These are phyloP conservation scores for Pristis pectinata DNA, from an alignment of 2,797 vertebrate genomes.

Conservation along the genomic window DNA sequence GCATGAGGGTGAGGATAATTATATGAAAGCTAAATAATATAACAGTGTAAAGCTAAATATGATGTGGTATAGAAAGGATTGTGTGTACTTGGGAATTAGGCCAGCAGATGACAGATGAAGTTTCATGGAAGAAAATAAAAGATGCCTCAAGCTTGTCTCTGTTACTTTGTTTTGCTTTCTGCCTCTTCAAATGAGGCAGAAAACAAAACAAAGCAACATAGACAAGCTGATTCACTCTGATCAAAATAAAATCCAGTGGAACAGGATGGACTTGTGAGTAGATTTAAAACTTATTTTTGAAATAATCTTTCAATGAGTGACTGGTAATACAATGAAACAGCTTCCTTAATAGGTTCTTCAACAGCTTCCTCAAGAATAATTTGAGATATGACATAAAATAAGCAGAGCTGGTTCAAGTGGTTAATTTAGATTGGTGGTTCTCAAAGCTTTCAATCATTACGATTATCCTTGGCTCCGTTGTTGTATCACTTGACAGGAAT, in stretches of 20 bases:
- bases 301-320: background rate
- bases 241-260: background rate
- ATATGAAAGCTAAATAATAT: no score
- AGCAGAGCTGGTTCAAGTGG: no score
- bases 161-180: no score
- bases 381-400: no score
- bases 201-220: background rate
- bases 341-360: background rate
- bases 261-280: background rate
- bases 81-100: background rate
- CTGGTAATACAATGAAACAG: background rate
- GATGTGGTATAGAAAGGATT: background rate
- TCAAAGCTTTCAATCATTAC: no score
- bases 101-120: background rate
- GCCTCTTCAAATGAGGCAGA: background rate
- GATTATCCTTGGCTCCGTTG: no score
- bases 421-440: no score
- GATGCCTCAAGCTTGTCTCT: no score
- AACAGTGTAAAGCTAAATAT: background rate
- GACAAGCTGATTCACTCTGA: background rate
- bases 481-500: no score
- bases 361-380: background rate
- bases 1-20: background rate
- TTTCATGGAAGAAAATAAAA: background rate
- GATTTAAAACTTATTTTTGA: background rate